Evolutionary conservation across 2,797 vertebrate genomes (phyloP).

Genomic region (Apogon talboti): DNA sequence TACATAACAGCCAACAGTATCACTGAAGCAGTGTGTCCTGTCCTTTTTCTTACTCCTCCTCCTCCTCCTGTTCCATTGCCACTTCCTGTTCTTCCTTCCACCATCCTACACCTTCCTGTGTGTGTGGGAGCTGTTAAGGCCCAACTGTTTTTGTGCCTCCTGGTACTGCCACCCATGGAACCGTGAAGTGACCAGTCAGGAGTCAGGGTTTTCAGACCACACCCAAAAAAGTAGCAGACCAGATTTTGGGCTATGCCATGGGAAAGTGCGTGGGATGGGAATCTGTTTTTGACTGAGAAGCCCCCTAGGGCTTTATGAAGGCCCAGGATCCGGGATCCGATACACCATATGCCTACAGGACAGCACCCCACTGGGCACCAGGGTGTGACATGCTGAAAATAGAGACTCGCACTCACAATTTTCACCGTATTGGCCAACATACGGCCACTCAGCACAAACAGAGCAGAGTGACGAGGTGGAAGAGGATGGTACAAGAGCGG

Average conservation of each 20-base stretch:
- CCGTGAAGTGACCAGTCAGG: slow-evolving; percentile 41
- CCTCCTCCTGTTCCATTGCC: slow-evolving; percentile 55
- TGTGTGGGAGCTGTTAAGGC: slow-evolving; percentile 48
- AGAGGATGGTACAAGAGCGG: slow-evolving; percentile 49
- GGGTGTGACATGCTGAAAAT: slow-evolving; percentile 75
- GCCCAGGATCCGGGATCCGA: slow-evolving; percentile 67
- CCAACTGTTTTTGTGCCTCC: slow-evolving; percentile 36
- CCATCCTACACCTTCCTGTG: slow-evolving; percentile 48
- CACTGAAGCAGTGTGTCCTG: slow-evolving; percentile 70
- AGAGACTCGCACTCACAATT: slow-evolving; percentile 67
- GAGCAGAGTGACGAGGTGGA: slow-evolving; percentile 53
- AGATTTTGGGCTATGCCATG: slow-evolving; percentile 34
- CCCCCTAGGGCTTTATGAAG: slow-evolving; percentile 58
- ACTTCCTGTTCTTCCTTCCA: slow-evolving; percentile 55
- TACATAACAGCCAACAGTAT: slow-evolving; percentile 81
- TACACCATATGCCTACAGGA: slow-evolving; percentile 82
- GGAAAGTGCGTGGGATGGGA: slow-evolving; percentile 53
- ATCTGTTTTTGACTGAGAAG: slow-evolving; percentile 54
- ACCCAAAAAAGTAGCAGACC: slow-evolving; percentile 44
- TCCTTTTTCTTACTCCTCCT: slow-evolving; percentile 61
- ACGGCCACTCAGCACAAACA: slow-evolving; percentile 47
- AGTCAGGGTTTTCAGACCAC: slow-evolving; percentile 57
- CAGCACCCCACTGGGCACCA: slow-evolving; percentile 74
- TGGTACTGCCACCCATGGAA: slow-evolving; percentile 45
- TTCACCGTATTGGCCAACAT: slow-evolving; percentile 54